These are phyloP conservation scores for Cyprinodon diabolis DNA, from an alignment of 2,797 vertebrate species.

Conservation along the genomic window DNA sequence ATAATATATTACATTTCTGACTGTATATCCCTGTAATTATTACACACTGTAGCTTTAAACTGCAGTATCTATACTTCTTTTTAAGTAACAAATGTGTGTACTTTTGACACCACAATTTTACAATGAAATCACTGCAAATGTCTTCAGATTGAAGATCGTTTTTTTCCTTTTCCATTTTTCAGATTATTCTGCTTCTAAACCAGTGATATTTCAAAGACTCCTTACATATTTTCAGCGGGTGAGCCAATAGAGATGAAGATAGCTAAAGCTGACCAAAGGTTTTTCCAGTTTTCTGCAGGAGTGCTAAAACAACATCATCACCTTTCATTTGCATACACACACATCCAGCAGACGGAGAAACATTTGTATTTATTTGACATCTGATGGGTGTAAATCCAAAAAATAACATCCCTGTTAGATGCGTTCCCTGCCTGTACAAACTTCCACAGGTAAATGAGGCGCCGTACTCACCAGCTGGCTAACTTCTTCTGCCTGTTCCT, in stretches of 20 bases:
- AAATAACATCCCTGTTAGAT: constrained; percentile 4
- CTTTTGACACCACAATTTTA: no score
- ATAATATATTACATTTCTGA: no score
- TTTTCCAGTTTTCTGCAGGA: not conserved
- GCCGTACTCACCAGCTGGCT: not conserved
- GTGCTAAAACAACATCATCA: not conserved
- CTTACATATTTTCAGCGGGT: not conserved
- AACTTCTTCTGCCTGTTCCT: not conserved
- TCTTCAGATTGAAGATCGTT: not conserved
- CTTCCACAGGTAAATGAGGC: not conserved
- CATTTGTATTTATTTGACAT: constrained; percentile 8
- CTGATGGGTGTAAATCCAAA: constrained; percentile 1
- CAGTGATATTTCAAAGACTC: not conserved
- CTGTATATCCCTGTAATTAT: no score
- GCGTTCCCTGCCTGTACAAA: constrained; percentile 5
- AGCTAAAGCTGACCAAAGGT: not conserved
- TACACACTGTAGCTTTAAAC: no score
- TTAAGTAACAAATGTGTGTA: no score
- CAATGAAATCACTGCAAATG: no score
- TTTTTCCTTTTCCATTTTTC: not conserved
- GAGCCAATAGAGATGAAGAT: not conserved
- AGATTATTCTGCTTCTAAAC: not conserved
- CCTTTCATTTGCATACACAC: constrained; percentile 1
- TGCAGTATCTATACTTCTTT: no score
- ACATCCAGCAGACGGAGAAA: constrained; percentile 1